Conservation (phyloP, 30 jellyfish, hydroid and myxozoan species). For the Cassiopea andromeda region DNA sequence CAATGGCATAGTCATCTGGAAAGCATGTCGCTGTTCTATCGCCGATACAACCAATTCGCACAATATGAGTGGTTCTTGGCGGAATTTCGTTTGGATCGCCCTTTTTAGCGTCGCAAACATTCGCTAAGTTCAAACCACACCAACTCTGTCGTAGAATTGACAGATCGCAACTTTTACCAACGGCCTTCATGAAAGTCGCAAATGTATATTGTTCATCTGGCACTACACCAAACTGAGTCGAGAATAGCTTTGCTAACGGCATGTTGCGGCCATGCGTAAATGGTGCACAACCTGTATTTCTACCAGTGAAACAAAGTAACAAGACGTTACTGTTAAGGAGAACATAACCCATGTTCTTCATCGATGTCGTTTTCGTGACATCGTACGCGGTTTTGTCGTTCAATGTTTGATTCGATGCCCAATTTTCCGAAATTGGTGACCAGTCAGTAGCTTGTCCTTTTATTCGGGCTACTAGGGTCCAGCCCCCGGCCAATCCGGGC, state of each 20-base stretch:
- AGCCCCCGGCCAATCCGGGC: constrained; percentile 97
- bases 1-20: constrained; percentile 99
- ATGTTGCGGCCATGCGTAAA: constrained; percentile 93
- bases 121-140: constrained; percentile 97
- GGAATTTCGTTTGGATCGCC: constrained; percentile 97
- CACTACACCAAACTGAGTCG: constrained; percentile 90
- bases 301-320: constrained; percentile 91
- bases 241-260: constrained; percentile 86
- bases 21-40: constrained; percentile 99
- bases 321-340: constrained; percentile 75
- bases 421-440: constrained; percentile 97
- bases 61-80: constrained; percentile 94
- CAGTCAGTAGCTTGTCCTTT: constrained; percentile 97
- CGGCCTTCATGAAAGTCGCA: constrained; percentile 94
- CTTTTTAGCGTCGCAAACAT: constrained; percentile 91
- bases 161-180: constrained; percentile 96
- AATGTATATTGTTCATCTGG: constrained; percentile 98
- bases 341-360: constrained; percentile 91
- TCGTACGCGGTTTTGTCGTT: constrained; percentile 88
- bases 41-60: constrained; percentile 97
- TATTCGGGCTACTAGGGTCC: constrained; percentile 99
- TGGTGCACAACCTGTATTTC: constrained; percentile 93
- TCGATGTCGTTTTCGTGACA: constrained; percentile 76
- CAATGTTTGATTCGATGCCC: constrained; percentile 87
- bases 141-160: constrained; percentile 94